Evolutionary conservation across 1,140 invertebrate genomes (phyloP).

Genomic region (Drosophila willistoni): DNA sequence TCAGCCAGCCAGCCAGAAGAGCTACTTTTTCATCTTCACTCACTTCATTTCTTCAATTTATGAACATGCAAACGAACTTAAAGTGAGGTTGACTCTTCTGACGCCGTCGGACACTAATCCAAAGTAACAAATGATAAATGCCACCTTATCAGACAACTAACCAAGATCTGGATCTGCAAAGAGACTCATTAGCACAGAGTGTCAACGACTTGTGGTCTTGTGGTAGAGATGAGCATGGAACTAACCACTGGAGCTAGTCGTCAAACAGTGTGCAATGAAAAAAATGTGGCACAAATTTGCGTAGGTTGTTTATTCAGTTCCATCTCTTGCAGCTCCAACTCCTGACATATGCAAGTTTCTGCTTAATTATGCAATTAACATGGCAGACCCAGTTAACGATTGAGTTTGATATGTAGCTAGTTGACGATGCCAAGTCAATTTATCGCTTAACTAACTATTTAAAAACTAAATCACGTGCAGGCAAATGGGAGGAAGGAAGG

Average conservation of each 20-base stretch:
- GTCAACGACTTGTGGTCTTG: constrained; percentile 48
- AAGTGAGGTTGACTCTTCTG: constrained; percentile 58
- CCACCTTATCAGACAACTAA: constrained; percentile 48
- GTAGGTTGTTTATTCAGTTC: constrained; percentile 38
- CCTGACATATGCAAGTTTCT: constrained; percentile 37
- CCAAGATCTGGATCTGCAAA: constrained; percentile 5
- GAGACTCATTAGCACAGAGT: constrained; percentile 57
- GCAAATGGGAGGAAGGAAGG: background rate
- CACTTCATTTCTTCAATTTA: constrained; percentile 39
- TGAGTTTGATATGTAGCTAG: constrained; percentile 49
- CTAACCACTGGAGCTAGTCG: constrained; percentile 6
- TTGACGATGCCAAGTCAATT: constrained; percentile 67
- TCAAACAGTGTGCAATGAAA: constrained; percentile 24
- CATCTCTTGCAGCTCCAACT: background rate
- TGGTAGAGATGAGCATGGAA: constrained; percentile 5
- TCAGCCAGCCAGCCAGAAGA: constrained; percentile 6
- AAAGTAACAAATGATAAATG: constrained; percentile 59
- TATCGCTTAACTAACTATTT: constrained; percentile 75
- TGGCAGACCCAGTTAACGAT: constrained; percentile 52
- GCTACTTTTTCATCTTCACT: constrained; percentile 1
- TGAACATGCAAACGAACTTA: constrained; percentile 66
- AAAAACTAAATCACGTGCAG: constrained; percentile 50
- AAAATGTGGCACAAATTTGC: constrained; percentile 53
- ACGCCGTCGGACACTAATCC: constrained; percentile 35
- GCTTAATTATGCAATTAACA: constrained; percentile 77